These are phyloP conservation scores for Acanthornis magna DNA, from an alignment of 2,797 vertebrate genomes.

Conservation along the genomic window DNA sequence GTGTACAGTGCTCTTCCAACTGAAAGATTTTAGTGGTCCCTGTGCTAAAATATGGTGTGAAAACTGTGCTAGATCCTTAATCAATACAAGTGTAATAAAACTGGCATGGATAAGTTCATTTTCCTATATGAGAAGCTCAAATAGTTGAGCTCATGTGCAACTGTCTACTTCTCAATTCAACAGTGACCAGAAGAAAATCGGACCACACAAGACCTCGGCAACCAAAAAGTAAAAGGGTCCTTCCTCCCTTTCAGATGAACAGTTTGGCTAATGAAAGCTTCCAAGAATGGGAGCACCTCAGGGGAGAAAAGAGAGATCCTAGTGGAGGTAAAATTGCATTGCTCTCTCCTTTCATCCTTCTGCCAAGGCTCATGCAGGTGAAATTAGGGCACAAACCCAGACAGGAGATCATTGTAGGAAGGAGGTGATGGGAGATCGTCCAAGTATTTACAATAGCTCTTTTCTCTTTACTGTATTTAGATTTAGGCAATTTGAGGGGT, in stretches of 20 bases:
- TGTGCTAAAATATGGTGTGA: not conserved
- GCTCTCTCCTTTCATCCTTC: not conserved
- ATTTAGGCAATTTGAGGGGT: not conserved
- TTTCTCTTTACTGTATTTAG: not conserved
- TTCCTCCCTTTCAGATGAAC: not conserved
- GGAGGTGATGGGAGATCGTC: not conserved
- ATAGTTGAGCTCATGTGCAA: not conserved
- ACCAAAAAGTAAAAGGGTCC: not conserved
- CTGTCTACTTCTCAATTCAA: not conserved
- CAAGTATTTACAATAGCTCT: not conserved
- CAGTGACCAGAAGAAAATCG: not conserved
- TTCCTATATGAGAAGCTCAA: not conserved
- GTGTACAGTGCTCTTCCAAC: accelerated
- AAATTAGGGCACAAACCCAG: not conserved
- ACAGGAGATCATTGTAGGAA: not conserved
- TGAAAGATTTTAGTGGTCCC: not conserved
- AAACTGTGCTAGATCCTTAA: not conserved
- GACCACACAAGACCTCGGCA: accelerated
- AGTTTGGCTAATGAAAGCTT: not conserved
- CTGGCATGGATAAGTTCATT: not conserved
- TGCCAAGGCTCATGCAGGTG: not conserved
- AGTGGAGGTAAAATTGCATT: not conserved
- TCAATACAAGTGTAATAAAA: not conserved
- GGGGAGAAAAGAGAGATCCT: not conserved
- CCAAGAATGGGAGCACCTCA: not conserved